A percentile compares a stretch with the other conserved stretches of the same genome.
Conservation (phyloP, 2,888 invertebrate genomes). For the Mermis nigrescens region DNA sequence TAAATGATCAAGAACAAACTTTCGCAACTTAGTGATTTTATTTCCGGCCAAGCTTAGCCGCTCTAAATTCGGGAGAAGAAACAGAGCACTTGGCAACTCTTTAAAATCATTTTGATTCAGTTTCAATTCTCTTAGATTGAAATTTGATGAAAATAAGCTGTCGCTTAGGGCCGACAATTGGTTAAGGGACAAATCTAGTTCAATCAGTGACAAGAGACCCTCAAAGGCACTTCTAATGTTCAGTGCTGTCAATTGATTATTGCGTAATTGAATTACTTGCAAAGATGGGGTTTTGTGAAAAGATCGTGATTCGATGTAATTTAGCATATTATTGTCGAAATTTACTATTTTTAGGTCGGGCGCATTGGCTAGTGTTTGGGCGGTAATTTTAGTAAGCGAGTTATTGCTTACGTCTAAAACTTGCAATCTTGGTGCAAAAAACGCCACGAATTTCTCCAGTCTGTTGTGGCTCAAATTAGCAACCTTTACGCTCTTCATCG, state of each 20-base stretch:
- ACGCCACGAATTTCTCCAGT: slow-evolving; percentile 62
- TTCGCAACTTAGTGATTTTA: background rate
- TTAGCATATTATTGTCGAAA: slow-evolving; percentile 41
- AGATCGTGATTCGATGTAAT: slow-evolving; percentile 61
- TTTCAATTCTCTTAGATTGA: slow-evolving; percentile 6
- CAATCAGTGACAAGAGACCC: background rate
- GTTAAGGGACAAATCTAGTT: slow-evolving; percentile 3
- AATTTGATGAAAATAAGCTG: slow-evolving; percentile 1
- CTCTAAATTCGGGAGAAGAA: background rate
- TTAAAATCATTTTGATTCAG: slow-evolving; percentile 5
- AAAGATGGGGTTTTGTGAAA: slow-evolving; percentile 66
- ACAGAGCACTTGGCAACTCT: slow-evolving; percentile 5
- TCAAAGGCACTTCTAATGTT: background rate
- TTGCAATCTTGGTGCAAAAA: slow-evolving; percentile 59
- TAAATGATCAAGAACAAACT: slow-evolving; percentile 7
- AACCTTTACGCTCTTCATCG: background rate
- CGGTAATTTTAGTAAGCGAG: slow-evolving; percentile 11
- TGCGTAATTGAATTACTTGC: slow-evolving; percentile 39
- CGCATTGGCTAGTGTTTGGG: too few species aligned
- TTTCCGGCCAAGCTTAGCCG: slow-evolving; percentile 4
- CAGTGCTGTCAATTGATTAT: slow-evolving; percentile 11
- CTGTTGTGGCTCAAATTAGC: slow-evolving; percentile 43
- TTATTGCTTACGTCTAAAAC: slow-evolving; percentile 34
- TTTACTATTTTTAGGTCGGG: too few species aligned
- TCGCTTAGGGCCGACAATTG: background rate